phyloP scores from a whole-genome alignment of 2,888 invertebrate species.

The Blomia tropicalis region DNA sequence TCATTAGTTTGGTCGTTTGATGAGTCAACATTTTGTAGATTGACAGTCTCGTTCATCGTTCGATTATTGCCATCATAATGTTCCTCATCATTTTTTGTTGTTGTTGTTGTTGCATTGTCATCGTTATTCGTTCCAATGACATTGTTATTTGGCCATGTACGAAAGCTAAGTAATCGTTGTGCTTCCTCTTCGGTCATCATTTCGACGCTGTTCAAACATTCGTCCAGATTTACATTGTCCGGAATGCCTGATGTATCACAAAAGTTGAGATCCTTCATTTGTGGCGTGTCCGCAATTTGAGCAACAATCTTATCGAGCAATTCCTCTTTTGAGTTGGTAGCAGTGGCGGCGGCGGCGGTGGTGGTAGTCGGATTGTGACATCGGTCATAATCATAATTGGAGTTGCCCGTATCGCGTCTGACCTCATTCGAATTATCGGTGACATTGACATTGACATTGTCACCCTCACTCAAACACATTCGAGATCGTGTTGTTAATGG shows the following conservation, averaged over 20 bases:
- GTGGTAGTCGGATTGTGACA: not conserved
- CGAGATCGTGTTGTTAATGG: too few relatives aligned
- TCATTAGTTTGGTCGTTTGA: not conserved
- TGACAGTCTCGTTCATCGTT: slow-evolving; percentile 5
- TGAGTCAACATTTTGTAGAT: not conserved
- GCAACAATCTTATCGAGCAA: slow-evolving; percentile 25
- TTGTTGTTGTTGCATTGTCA: not conserved
- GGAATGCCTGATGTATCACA: slow-evolving; percentile 27
- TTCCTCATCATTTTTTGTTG: not conserved
- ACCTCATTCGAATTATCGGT: not conserved
- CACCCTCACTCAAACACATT: too few relatives aligned
- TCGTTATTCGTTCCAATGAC: not conserved
- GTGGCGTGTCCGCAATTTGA: slow-evolving; percentile 21
- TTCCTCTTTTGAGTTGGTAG: slow-evolving; percentile 23
- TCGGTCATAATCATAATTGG: not conserved
- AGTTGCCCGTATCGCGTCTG: not conserved
- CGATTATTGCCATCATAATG: not conserved
- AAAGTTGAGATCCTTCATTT: slow-evolving; percentile 21
- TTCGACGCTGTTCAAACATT: slow-evolving; percentile 35
- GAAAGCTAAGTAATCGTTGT: slow-evolving; percentile 65
- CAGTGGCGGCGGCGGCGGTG: not conserved
- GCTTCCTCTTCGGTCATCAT: slow-evolving; percentile 73
- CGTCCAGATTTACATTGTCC: slow-evolving; percentile 25
- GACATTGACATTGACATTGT: not conserved
- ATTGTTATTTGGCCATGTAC: slow-evolving; percentile 15